Percentiles rank a stretch among this genome's conserved stretches.
Conservation (phyloP, 2,888 invertebrate species). For the Brenthis ino region DNA sequence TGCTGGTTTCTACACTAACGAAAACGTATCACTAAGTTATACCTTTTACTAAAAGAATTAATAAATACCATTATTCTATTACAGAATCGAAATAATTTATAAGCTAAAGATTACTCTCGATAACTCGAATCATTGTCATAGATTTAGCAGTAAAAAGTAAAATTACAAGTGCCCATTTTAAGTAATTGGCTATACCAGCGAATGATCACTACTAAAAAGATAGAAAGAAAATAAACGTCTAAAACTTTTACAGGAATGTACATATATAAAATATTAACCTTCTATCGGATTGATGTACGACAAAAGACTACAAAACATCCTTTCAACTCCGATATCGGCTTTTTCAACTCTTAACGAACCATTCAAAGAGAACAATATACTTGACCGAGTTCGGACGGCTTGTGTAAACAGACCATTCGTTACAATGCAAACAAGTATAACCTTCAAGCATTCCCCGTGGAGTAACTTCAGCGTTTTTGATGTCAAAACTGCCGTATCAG, state of each 20-base stretch:
- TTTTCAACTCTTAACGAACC: slow-evolving; percentile 20
- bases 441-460: slow-evolving; percentile 40
- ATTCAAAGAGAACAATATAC: slow-evolving; percentile 22
- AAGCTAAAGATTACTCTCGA: too few species aligned
- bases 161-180: too few species aligned
- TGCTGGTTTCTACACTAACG: too few species aligned
- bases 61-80: too few species aligned
- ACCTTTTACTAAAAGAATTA: too few species aligned
- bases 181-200: too few species aligned
- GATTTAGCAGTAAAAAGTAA: too few species aligned
- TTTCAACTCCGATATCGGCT: slow-evolving; percentile 15
- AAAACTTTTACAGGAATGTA: slow-evolving; percentile 2
- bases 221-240: background rate
- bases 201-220: background rate
- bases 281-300: slow-evolving; percentile 11
- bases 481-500: slow-evolving; percentile 47
- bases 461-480: slow-evolving; percentile 51
- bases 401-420: slow-evolving; percentile 19
- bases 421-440: slow-evolving; percentile 31
- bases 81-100: too few species aligned
- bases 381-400: slow-evolving; percentile 24
- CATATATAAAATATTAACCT: slow-evolving; percentile 12
- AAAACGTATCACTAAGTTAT: too few species aligned
- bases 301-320: slow-evolving; percentile 20
- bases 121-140: too few species aligned